Evolutionary conservation across 2,797 vertebrate species (phyloP).

Genomic region (Chelon labrosus): DNA sequence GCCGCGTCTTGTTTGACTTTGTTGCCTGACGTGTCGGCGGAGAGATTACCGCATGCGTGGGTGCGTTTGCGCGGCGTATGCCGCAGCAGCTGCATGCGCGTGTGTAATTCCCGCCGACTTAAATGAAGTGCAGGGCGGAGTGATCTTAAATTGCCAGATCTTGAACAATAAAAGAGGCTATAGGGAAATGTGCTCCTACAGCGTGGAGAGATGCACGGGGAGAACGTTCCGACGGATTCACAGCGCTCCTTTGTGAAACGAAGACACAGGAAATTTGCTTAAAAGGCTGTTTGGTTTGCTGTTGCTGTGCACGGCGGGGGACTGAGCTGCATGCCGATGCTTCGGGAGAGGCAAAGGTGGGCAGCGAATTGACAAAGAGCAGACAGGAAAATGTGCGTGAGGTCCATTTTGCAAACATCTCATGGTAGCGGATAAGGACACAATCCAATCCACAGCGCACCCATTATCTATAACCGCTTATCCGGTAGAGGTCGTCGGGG

Average conservation of each 20-base stretch:
- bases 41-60: slow-evolving; percentile 48
- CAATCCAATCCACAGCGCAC: no score
- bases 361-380: slow-evolving; percentile 49
- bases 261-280: slow-evolving; percentile 70
- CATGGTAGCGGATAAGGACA: slow-evolving; percentile 22
- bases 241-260: slow-evolving; percentile 57
- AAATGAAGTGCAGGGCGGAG: slow-evolving; percentile 12
- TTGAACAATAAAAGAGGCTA: neutral
- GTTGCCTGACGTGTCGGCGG: slow-evolving; percentile 59
- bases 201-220: slow-evolving; percentile 1
- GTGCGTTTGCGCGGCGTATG: slow-evolving; percentile 9
- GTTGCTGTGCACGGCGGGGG: slow-evolving; percentile 60
- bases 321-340: slow-evolving; percentile 66
- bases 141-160: slow-evolving; percentile 33
- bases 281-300: slow-evolving; percentile 84
- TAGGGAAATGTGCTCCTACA: neutral
- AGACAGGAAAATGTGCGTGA: slow-evolving; percentile 18
- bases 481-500: no score
- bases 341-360: slow-evolving; percentile 68
- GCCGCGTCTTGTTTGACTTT: slow-evolving; percentile 72
- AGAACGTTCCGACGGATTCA: slow-evolving; percentile 39
- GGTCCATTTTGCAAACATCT: slow-evolving; percentile 26
- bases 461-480: no score
- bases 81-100: neutral
- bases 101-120: slow-evolving; percentile 1